These are phyloP conservation scores for Chaetogeoica ovagalla DNA, from an alignment of 2,888 invertebrate genomes.

Conservation along the genomic window DNA sequence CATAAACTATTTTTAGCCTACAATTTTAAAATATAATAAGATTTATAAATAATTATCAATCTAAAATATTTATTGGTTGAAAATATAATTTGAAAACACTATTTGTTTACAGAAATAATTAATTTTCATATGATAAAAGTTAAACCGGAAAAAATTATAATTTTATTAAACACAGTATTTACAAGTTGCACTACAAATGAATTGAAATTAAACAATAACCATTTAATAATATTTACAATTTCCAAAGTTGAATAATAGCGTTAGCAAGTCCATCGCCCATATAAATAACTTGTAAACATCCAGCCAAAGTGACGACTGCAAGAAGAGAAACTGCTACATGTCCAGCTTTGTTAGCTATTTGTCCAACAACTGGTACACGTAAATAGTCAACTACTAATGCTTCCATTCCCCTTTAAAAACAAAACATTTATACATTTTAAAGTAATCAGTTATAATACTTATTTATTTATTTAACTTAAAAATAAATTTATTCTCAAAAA, in stretches of 20 bases:
- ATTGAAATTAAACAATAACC: background rate
- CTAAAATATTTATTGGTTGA: too few species aligned
- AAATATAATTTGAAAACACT: background rate
- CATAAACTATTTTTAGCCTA: too few species aligned
- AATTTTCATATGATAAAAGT: background rate
- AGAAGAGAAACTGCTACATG: slow-evolving; percentile 14
- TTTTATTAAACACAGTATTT: slow-evolving; percentile 38
- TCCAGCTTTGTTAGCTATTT: slow-evolving; percentile 42
- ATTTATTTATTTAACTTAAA: too few species aligned
- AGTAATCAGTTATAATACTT: too few species aligned
- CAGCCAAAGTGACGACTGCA: slow-evolving; percentile 30
- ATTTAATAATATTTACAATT: slow-evolving; percentile 29
- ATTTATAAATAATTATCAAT: too few species aligned
- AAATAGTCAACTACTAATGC: slow-evolving; percentile 48
- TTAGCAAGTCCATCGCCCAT: slow-evolving; percentile 41
- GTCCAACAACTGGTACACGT: slow-evolving; percentile 42
- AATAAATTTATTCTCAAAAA: too few species aligned
- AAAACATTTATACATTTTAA: background rate
- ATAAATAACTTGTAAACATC: slow-evolving; percentile 46
- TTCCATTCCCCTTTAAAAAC: slow-evolving; percentile 40
- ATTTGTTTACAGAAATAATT: background rate
- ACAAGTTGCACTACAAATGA: slow-evolving; percentile 24
- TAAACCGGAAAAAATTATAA: background rate
- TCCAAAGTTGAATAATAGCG: slow-evolving; percentile 36
- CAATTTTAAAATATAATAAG: too few species aligned